A percentile compares a stretch with the other conserved stretches of the same genome.
phyloP scores from a whole-genome alignment of 2,797 vertebrate species.

The Xiphorhynchus erythropygius region DNA sequence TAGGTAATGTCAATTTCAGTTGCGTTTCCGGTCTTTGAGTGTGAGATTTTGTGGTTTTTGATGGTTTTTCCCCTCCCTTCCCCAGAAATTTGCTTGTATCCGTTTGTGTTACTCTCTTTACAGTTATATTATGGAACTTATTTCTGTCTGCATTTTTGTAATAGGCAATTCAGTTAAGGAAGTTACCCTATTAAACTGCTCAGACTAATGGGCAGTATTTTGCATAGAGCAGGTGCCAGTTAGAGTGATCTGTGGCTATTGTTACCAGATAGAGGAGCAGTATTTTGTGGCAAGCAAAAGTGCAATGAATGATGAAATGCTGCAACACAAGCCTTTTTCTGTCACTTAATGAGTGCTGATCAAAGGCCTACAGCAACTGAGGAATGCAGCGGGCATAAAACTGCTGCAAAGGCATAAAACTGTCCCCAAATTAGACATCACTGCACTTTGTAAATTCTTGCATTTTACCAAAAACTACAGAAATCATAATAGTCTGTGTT shows the following conservation, averaged over 20 bases:
- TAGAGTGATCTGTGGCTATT: not conserved
- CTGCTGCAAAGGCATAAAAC: not conserved
- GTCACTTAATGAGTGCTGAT: not conserved
- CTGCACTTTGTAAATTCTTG: not conserved
- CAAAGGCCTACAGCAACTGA: not conserved
- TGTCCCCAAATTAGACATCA: not conserved
- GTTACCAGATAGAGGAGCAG: not conserved
- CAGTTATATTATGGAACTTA: not conserved
- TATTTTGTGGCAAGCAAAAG: not conserved
- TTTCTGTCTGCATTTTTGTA: not conserved
- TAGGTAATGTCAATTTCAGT: not conserved
- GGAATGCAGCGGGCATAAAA: not conserved
- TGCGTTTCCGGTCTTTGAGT: not conserved
- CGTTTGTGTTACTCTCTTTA: not conserved
- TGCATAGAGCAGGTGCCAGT: not conserved
- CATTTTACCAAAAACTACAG: not conserved
- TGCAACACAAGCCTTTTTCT: not conserved
- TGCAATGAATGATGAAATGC: not conserved
- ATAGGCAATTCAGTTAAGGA: not conserved
- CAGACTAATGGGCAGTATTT: not conserved
- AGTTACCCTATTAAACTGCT: not conserved
- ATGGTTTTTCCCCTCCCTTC: not conserved
- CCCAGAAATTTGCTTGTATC: not conserved
- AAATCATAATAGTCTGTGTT: not conserved
- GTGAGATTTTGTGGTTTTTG: not conserved